Conservation (phyloP, 2,888 invertebrate species). For the Drosophila pseudotakahashii region DNA sequence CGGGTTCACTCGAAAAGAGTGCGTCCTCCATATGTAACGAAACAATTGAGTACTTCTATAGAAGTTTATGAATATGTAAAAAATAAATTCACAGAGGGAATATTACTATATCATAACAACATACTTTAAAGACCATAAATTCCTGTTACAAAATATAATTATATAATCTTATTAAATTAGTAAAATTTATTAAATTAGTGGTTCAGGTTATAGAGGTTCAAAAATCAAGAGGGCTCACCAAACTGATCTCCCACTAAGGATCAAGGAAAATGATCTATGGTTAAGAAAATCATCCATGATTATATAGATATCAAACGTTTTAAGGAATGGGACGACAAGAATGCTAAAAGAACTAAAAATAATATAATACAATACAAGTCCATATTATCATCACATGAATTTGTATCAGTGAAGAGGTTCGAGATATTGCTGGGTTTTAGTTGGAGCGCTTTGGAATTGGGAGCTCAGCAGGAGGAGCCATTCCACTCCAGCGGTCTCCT, state of each 20-base stretch:
- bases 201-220: too few relatives aligned
- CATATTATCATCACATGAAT: background rate
- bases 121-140: background rate
- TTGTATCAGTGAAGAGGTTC: background rate
- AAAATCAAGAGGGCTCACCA: too few relatives aligned
- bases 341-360: background rate
- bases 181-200: too few relatives aligned
- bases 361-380: background rate
- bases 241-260: too few relatives aligned
- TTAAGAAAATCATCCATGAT: too few relatives aligned
- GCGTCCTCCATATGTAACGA: constrained; percentile 5
- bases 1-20: constrained; percentile 35
- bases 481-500: constrained; percentile 19
- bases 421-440: background rate
- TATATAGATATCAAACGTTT: too few relatives aligned
- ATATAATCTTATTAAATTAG: too few relatives aligned
- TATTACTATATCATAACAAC: background rate
- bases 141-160: background rate
- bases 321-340: too few relatives aligned
- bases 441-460: constrained; percentile 1
- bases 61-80: background rate
- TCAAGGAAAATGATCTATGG: too few relatives aligned
- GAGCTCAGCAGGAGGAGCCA: constrained; percentile 31
- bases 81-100: background rate
- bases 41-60: too few relatives aligned